These are phyloP conservation scores for Amniataba percoides DNA, from an alignment of 2,797 vertebrate genomes.

Conservation along the genomic window DNA sequence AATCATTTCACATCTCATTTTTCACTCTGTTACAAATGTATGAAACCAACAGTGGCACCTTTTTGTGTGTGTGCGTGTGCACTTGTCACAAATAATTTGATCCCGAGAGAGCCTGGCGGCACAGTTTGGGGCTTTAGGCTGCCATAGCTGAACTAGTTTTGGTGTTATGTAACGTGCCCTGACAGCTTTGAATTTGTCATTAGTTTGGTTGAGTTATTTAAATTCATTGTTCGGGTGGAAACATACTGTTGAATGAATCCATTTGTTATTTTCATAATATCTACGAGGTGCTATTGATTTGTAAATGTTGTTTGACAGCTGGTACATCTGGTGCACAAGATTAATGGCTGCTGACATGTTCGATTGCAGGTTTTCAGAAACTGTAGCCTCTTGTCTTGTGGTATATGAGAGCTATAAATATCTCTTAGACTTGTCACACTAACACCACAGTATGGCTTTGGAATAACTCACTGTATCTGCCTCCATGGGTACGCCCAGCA, in stretches of 20 bases:
- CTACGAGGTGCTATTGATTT: neutral
- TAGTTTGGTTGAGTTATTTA: slow-evolving; percentile 18
- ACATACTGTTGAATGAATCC: neutral
- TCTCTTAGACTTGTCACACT: neutral
- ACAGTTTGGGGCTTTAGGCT: slow-evolving; percentile 20
- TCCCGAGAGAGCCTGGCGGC: slow-evolving; percentile 28
- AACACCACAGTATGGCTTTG: neutral
- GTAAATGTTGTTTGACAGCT: neutral
- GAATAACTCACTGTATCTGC: slow-evolving; percentile 18
- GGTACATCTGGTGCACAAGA: slow-evolving; percentile 8
- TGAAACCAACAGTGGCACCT: slow-evolving; percentile 12
- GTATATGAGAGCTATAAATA: slow-evolving; percentile 28
- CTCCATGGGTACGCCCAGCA: neutral
- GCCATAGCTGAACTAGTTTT: slow-evolving; percentile 47
- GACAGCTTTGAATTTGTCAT: slow-evolving; percentile 37
- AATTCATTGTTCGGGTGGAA: slow-evolving; percentile 23
- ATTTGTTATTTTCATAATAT: neutral
- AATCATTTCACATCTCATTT: slow-evolving; percentile 30
- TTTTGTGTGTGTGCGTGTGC: slow-evolving; percentile 7
- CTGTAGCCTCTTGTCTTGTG: slow-evolving; percentile 18
- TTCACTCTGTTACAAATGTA: slow-evolving; percentile 24
- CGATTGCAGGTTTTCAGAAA: slow-evolving; percentile 21
- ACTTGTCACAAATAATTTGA: slow-evolving; percentile 55
- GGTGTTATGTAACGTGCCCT: slow-evolving; percentile 38
- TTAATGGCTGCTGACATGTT: slow-evolving; percentile 30